These are phyloP conservation scores for Synanceia verrucosa DNA, from an alignment of 2,797 vertebrate species.

Conservation along the genomic window DNA sequence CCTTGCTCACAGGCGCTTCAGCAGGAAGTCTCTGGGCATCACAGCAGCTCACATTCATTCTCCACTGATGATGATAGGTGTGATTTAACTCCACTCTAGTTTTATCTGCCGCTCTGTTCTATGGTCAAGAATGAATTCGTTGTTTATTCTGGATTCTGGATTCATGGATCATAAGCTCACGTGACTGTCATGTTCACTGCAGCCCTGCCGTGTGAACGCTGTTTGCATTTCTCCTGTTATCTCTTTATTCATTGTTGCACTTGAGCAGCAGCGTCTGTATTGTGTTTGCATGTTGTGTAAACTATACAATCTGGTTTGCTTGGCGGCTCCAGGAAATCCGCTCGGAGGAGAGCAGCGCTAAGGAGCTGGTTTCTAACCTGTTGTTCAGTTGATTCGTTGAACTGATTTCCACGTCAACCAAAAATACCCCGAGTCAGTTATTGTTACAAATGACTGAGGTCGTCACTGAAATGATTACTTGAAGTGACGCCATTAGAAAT, in stretches of 20 bases:
- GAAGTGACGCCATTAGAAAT: neutral
- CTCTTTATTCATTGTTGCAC: conserved; percentile 11
- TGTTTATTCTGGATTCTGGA: neutral
- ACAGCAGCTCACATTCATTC: neutral
- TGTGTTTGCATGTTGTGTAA: conserved; percentile 38
- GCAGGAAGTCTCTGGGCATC: neutral
- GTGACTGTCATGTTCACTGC: neutral
- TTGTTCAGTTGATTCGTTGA: neutral
- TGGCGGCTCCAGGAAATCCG: neutral
- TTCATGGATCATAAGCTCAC: neutral
- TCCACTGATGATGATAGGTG: neutral
- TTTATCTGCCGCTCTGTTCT: neutral
- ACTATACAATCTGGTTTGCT: conserved; percentile 10
- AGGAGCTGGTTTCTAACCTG: neutral
- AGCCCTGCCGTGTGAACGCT: conserved; percentile 28
- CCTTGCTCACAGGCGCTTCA: too few species aligned
- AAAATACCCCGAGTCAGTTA: neutral
- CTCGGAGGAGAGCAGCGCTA: neutral
- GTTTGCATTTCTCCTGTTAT: conserved; percentile 41
- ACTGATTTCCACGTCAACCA: neutral
- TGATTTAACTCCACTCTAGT: neutral
- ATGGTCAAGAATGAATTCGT: neutral
- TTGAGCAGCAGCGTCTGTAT: conserved; percentile 24
- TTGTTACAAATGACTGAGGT: neutral
- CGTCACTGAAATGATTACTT: neutral